Evolutionary conservation across 1,140 invertebrate genomes (phyloP).

Genomic region (Rhizoglyphus robini): DNA sequence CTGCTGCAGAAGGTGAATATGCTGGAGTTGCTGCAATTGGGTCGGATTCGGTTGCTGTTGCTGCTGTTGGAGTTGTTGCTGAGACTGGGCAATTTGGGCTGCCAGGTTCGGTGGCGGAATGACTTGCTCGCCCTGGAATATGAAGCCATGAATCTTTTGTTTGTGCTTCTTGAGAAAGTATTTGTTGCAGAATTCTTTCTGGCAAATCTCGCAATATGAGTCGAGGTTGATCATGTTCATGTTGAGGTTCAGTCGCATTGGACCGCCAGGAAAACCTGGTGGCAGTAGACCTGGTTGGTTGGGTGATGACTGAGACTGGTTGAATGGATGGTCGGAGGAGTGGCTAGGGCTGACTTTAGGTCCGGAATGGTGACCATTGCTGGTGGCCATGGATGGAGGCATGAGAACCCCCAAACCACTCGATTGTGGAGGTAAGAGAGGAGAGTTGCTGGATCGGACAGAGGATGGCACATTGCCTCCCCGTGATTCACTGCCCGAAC

Average conservation of each 20-base stretch:
- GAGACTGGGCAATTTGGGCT: neutral
- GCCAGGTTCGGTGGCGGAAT: neutral
- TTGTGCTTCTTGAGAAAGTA: constrained; percentile 97
- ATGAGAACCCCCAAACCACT: neutral
- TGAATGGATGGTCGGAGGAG: neutral
- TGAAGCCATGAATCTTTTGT: constrained; percentile 83
- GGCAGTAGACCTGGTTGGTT: constrained; percentile 12
- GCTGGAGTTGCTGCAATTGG: constrained; percentile 5
- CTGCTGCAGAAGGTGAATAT: constrained; percentile 7
- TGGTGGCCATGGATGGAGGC: constrained; percentile 13
- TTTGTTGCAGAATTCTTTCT: constrained; percentile 99
- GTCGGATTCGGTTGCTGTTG: neutral
- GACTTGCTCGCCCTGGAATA: neutral
- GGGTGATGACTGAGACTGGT: neutral
- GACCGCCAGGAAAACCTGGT: neutral
- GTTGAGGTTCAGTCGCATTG: neutral
- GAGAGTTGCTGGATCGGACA: constrained; percentile 12
- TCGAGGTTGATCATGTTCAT: constrained; percentile 28
- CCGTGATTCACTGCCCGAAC: neutral
- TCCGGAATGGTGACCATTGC: neutral
- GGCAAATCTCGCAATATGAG: constrained; percentile 74
- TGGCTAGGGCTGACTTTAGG: neutral
- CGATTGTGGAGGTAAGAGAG: constrained; percentile 18
- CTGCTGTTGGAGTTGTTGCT: constrained; percentile 9
- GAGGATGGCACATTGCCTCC: neutral